Conservation (phyloP, 2,113 vertebrate species). For the Gorsachius goisagi region DNA sequence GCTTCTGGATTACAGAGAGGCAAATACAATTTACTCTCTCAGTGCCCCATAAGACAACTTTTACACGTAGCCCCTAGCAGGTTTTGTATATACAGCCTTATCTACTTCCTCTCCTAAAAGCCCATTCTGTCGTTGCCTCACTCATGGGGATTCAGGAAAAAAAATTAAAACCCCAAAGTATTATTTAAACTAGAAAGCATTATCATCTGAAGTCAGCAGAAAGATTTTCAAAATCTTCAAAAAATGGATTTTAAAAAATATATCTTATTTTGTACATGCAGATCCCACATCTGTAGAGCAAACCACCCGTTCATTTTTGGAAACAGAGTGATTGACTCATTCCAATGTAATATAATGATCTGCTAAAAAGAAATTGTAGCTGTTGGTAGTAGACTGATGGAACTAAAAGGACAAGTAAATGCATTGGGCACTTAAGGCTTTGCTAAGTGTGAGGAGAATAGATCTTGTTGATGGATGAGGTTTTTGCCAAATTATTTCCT, state of each 20-base stretch:
- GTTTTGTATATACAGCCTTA: background rate
- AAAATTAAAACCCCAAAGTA: background rate
- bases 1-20: background rate
- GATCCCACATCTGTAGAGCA: constrained; percentile 19
- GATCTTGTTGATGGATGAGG: constrained; percentile 40
- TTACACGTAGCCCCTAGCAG: background rate
- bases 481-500: constrained; percentile 62
- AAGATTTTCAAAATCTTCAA: background rate
- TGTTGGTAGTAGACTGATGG: constrained; percentile 29
- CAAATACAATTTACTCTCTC: background rate
- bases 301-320: background rate
- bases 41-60: background rate
- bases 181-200: background rate
- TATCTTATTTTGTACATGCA: background rate
- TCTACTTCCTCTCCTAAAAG: background rate
- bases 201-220: background rate
- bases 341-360: constrained; percentile 35
- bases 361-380: constrained; percentile 41
- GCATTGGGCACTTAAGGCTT: background rate
- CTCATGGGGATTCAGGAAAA: background rate
- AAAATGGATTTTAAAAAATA: background rate
- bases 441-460: constrained; percentile 9
- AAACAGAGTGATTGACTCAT: background rate
- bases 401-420: constrained; percentile 6
- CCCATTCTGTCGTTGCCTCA: background rate